Evolutionary conservation across 2,888 invertebrate genomes (phyloP).

Genomic region (Toxonevra muliebris): DNA sequence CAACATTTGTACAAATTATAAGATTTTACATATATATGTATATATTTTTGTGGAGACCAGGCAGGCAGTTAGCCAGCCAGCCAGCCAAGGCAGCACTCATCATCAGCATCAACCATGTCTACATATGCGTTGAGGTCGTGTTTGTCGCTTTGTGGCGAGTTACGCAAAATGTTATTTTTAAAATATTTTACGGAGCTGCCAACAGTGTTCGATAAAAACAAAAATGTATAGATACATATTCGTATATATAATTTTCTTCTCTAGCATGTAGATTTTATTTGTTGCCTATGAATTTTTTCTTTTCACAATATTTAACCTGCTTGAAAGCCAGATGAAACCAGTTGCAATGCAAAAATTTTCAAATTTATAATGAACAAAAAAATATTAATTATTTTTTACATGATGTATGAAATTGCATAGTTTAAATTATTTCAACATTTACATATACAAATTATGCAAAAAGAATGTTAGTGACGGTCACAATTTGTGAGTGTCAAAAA

Average conservation of each 20-base stretch:
- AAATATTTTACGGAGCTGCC: slow-evolving; percentile 54
- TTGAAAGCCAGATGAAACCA: neutral
- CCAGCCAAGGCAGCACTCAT: slow-evolving; percentile 1
- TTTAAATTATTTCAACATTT: too few relatives aligned
- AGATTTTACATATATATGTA: too few relatives aligned
- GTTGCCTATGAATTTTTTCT: too few relatives aligned
- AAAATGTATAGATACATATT: slow-evolving; percentile 14
- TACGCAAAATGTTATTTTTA: slow-evolving; percentile 64
- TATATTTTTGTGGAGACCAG: too few relatives aligned
- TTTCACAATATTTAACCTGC: too few relatives aligned
- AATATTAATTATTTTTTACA: neutral
- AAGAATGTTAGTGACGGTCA: too few relatives aligned
- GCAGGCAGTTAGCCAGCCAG: neutral
- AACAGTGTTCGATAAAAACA: neutral
- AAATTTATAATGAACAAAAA: neutral
- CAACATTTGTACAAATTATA: too few relatives aligned
- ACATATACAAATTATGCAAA: too few relatives aligned
- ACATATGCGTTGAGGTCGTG: slow-evolving; percentile 14
- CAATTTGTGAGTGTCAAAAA: too few relatives aligned
- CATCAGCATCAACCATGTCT: neutral
- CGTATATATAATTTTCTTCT: neutral
- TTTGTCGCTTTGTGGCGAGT: slow-evolving; percentile 47
- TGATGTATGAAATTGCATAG: neutral
- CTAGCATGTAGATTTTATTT: too few relatives aligned
- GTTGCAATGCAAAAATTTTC: neutral